Conservation (phyloP, 2,888 invertebrate genomes). For the Lochmaea crataegi region DNA sequence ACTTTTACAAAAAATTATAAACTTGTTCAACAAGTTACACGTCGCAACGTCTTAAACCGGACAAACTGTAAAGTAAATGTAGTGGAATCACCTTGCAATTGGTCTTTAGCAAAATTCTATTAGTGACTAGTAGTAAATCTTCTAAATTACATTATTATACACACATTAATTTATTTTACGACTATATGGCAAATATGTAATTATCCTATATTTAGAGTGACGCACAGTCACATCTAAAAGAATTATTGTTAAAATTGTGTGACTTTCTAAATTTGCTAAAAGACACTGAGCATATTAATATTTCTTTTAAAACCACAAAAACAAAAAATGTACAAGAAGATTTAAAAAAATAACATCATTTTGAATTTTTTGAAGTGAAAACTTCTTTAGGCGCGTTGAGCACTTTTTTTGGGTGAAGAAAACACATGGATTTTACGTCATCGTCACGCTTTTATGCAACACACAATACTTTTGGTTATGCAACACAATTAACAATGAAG, state of each 20-base stretch:
- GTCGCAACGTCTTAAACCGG: too few relatives aligned
- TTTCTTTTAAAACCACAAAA: background rate
- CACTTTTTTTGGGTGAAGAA: too few relatives aligned
- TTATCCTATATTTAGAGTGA: slow-evolving; percentile 28
- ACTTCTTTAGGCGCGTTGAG: too few relatives aligned
- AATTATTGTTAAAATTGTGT: slow-evolving; percentile 29
- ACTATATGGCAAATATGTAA: slow-evolving; percentile 30
- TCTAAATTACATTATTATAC: slow-evolving; percentile 27
- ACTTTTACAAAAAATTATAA: background rate
- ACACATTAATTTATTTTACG: slow-evolving; percentile 26
- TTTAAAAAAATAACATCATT: too few relatives aligned
- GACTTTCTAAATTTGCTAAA: slow-evolving; percentile 25
- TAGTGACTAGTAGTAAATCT: slow-evolving; percentile 28
- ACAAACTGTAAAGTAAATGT: background rate
- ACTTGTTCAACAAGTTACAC: too few relatives aligned
- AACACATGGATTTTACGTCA: too few relatives aligned
- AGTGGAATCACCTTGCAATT: slow-evolving; percentile 6
- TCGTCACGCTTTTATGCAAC: too few relatives aligned
- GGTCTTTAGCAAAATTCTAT: slow-evolving; percentile 24
- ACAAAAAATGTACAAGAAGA: too few relatives aligned
- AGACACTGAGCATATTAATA: background rate
- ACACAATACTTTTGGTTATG: too few relatives aligned
- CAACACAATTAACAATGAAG: too few relatives aligned
- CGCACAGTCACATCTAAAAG: slow-evolving; percentile 15
- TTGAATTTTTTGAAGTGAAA: too few relatives aligned